Conservation (phyloP, 2,888 invertebrate genomes). For the Bhutanitis thaidina region DNA sequence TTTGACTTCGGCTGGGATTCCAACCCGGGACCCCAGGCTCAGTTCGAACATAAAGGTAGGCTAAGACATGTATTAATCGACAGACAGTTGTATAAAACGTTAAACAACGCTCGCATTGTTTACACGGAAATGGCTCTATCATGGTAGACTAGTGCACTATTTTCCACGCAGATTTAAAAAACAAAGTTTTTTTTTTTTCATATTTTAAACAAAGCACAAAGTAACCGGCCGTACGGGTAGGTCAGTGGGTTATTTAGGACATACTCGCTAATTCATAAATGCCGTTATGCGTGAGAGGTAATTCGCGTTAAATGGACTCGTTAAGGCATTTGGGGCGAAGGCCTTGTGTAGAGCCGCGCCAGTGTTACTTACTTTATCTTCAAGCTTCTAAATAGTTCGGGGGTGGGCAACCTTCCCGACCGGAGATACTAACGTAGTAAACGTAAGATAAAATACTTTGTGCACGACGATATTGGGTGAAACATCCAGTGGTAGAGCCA, state of each 20-base stretch:
- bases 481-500: too few relatives aligned
- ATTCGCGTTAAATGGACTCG: constrained; percentile 2
- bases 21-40: too few relatives aligned
- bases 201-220: not conserved
- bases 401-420: too few relatives aligned
- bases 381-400: too few relatives aligned
- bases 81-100: too few relatives aligned
- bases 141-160: not conserved
- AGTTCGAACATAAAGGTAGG: too few relatives aligned
- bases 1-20: too few relatives aligned
- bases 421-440: too few relatives aligned
- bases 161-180: not conserved
- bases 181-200: not conserved
- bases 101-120: not conserved
- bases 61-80: too few relatives aligned
- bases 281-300: constrained; percentile 8
- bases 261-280: not conserved
- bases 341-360: not conserved
- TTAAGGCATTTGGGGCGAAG: not conserved
- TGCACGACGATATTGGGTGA: too few relatives aligned
- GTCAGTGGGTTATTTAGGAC: constrained; percentile 3
- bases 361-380: too few relatives aligned
- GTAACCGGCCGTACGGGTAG: not conserved
- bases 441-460: too few relatives aligned
- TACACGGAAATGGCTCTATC: not conserved